Evolutionary conservation across 2,113 vertebrate genomes (phyloP).

Genomic region (Albula goreensis): DNA sequence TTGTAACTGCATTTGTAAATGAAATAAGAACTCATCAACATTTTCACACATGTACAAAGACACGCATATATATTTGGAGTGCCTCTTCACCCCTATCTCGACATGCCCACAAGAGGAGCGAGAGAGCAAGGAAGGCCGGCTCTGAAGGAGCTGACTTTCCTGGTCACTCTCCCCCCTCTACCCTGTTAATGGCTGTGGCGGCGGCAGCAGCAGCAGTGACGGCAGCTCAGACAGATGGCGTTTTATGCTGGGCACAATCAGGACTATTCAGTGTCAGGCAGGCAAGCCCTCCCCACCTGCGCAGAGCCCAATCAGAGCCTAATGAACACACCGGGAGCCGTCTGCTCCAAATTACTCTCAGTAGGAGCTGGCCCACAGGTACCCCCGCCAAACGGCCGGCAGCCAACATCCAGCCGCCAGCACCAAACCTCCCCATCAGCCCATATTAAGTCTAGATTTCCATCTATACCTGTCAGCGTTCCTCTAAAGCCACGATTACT

Average conservation of each 20-base stretch:
- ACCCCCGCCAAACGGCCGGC: conserved; percentile 33
- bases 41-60: neutral
- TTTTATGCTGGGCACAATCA: conserved; percentile 75
- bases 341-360: conserved; percentile 79
- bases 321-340: conserved; percentile 76
- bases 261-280: conserved; percentile 67
- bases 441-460: conserved; percentile 72
- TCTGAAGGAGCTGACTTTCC: neutral
- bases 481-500: neutral
- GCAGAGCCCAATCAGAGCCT: conserved; percentile 69
- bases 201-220: no score
- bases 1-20: neutral
- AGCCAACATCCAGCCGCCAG: conserved; percentile 65
- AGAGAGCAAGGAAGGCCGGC: neutral
- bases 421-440: conserved; percentile 18
- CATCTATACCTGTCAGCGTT: conserved; percentile 45
- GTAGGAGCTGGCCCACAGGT: conserved; percentile 72
- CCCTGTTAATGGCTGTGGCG: neutral
- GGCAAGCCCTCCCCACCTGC: conserved; percentile 75
- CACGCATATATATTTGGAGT: neutral
- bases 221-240: conserved; percentile 66
- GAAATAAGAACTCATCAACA: neutral
- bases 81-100: neutral
- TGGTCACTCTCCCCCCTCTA: neutral
- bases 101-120: neutral